These are phyloP conservation scores for Amiota mariae DNA, from an alignment of 2,888 invertebrate species.

Conservation along the genomic window DNA sequence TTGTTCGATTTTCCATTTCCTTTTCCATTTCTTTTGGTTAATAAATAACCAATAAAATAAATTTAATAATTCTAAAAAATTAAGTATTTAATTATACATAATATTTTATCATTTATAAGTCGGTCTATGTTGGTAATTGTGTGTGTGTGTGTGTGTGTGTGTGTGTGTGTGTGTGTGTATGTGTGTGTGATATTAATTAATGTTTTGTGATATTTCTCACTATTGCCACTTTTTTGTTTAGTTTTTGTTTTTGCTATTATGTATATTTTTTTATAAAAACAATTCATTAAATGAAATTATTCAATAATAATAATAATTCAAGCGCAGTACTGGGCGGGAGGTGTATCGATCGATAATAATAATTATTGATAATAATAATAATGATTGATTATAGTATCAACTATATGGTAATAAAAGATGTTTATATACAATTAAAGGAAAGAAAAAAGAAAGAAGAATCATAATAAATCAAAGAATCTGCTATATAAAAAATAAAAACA, in stretches of 20 bases:
- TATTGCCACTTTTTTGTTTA: constrained; percentile 55
- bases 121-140: neutral
- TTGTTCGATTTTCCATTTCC: constrained; percentile 1
- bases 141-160: neutral
- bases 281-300: too few species aligned
- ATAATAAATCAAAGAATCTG: constrained; percentile 19
- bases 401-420: constrained; percentile 29
- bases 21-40: neutral
- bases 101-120: too few species aligned
- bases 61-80: too few species aligned
- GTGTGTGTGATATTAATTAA: constrained; percentile 23
- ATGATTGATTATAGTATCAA: neutral
- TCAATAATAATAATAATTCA: constrained; percentile 22
- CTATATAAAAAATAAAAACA: neutral
- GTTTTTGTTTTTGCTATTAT: constrained; percentile 50
- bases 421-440: constrained; percentile 40
- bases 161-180: constrained; percentile 28
- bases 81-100: too few species aligned
- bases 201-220: constrained; percentile 59
- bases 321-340: constrained; percentile 24
- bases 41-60: constrained; percentile 32
- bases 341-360: neutral
- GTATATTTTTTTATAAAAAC: constrained; percentile 46
- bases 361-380: too few species aligned
- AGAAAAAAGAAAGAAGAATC: constrained; percentile 29